Evolutionary conservation across 2,888 invertebrate species (phyloP).

Genomic region (Anthoptus insignis): DNA sequence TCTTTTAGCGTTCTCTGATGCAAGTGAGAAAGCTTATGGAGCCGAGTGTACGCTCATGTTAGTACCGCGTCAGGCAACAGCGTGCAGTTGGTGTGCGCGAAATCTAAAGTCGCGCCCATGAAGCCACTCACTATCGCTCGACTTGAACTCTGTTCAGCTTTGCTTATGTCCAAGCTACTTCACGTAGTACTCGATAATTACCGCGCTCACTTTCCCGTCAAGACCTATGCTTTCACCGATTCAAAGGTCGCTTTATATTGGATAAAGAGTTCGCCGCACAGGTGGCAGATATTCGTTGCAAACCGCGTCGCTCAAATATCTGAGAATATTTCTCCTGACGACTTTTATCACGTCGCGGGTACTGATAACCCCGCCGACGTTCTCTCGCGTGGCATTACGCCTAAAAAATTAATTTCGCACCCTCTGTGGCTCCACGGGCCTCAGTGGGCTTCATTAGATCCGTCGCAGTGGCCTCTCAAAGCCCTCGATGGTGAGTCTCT

Average conservation of each 20-base stretch:
- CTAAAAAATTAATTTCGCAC: conserved; percentile 17
- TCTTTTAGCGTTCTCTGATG: conserved; percentile 40
- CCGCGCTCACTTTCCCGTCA: conserved; percentile 1
- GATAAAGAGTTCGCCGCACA: conserved; percentile 36
- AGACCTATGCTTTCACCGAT: conserved; percentile 26
- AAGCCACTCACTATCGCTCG: conserved; percentile 25
- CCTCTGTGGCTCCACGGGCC: conserved; percentile 31
- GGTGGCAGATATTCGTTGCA: conserved; percentile 39
- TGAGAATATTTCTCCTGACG: conserved; percentile 17
- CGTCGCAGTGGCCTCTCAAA: conserved; percentile 18
- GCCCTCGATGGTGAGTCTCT: conserved; percentile 16
- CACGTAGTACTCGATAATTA: conserved; percentile 20
- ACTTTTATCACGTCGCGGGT: conserved; percentile 18
- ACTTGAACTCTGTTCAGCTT: conserved; percentile 27
- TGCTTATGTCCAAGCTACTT: conserved; percentile 30
- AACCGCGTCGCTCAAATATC: conserved; percentile 19
- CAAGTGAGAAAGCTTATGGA: conserved; percentile 39
- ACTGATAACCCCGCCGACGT: conserved; percentile 17
- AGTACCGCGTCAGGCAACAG: neutral
- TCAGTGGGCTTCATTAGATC: conserved; percentile 16
- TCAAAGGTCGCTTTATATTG: conserved; percentile 36
- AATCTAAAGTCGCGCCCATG: conserved; percentile 27
- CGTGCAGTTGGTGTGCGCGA: neutral
- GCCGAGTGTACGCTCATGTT: conserved; percentile 32
- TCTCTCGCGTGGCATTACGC: conserved; percentile 20